Evolutionary conservation across 2,113 vertebrate species (phyloP).

Genomic region (Erythrocercus mccallii): DNA sequence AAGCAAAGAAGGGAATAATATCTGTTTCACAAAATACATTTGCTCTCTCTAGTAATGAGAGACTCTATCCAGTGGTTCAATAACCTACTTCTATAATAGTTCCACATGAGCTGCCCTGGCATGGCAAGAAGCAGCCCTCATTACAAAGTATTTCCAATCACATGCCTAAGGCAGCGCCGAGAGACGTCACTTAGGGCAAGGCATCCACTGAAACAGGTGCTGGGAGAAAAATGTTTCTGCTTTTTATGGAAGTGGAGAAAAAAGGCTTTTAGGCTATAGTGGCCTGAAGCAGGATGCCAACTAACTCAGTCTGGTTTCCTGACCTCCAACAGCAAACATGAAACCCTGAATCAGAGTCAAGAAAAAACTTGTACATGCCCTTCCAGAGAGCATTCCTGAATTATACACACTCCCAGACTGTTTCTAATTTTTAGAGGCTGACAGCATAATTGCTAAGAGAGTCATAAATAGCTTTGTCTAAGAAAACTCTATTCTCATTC

Average conservation of each 20-base stretch:
- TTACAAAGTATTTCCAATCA: constrained; percentile 20
- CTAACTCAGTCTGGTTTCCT: neutral
- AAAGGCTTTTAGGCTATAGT: neutral
- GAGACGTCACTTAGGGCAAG: neutral
- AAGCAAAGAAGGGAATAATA: neutral
- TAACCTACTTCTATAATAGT: neutral
- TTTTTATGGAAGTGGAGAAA: neutral
- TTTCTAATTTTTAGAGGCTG: constrained; percentile 40
- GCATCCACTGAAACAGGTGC: constrained; percentile 23
- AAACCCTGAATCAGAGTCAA: neutral
- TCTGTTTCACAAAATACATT: constrained; percentile 1
- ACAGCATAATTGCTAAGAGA: constrained; percentile 20
- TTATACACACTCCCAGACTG: neutral
- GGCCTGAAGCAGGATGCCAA: neutral
- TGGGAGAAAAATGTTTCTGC: constrained; percentile 16
- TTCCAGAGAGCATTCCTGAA: constrained; percentile 21
- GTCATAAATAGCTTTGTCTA: constrained; percentile 25
- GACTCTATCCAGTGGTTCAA: neutral
- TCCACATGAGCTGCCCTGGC: neutral
- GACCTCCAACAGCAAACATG: neutral
- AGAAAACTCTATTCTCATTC: neutral
- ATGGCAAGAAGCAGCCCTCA: neutral
- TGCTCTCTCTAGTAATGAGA: neutral
- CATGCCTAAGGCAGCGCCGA: neutral
- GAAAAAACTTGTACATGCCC: neutral